Base-by-base conservation (phyloP, 2,113 vertebrate species). In the Serilophus lunatus region DNA sequence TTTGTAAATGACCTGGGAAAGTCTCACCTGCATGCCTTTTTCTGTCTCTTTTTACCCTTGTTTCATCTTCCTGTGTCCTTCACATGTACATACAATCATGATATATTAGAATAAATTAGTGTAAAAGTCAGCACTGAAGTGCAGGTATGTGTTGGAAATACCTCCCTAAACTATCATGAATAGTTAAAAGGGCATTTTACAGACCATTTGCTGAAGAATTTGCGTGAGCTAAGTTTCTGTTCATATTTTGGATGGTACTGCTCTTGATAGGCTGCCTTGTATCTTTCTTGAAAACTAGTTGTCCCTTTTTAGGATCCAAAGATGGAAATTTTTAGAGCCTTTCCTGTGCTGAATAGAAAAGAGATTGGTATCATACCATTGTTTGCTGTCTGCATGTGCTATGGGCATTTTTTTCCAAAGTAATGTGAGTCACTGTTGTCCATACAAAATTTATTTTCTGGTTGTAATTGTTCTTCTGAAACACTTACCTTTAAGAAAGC, bases 21-120 rank as follows among this genome's bases (percentile, higher is more conserved):
- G 40, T 74, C 42, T 86, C 28, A 18, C 17, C 15, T 49, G 25
- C 10, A 4, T 60, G 22, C 0, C 0, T 79, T 53, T 75, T 57
- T 40, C 26, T 49, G 1, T 64, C 12, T 93, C 7, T 69, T 82
- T 77, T 47, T 69, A 40, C 12, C 10, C 29, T 61, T 0, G 7
- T 69, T 44, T 83, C 15, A 18, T 74, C 23, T 72, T 68, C 65
- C 59, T 3, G 0, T 24, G 29, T 47, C 16, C 26, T 86, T 65
- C 1, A 0, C 5, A 1, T 78, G 2, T 15, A 2, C 10, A 24
- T 35, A 33, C 61, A 54, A 9, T 54, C 0, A 0, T 3, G 15
- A 24, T 61, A 6, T 33, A 0, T 50, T 56, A 42, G 38, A 57
- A 6, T n/a, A 75, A 78, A 7, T 26, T 18, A 59, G 51, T 25